phyloP scores from a whole-genome alignment of 2,888 invertebrate genomes.

The Pammene fasciana region DNA sequence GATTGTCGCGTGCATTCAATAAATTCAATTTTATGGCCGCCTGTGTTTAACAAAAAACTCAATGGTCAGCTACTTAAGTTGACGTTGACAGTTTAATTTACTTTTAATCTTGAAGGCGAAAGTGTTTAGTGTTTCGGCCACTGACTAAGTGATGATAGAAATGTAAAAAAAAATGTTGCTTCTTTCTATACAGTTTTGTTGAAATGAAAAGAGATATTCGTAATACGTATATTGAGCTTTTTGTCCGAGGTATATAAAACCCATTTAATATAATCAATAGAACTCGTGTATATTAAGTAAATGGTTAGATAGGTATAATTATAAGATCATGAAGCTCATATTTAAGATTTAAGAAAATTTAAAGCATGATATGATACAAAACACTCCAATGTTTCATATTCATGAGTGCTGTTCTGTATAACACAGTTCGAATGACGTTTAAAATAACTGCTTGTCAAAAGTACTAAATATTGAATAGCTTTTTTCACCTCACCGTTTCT shows the following conservation, averaged over 20 bases:
- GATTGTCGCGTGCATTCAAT: constrained; percentile 68
- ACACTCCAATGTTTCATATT: too few relatives aligned
- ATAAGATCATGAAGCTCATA: too few relatives aligned
- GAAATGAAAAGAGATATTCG: too few relatives aligned
- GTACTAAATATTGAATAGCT: constrained; percentile 4
- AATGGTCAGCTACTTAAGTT: constrained; percentile 56
- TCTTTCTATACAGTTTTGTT: not conserved
- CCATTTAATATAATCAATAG: too few relatives aligned
- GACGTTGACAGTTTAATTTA: constrained; percentile 41
- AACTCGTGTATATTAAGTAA: too few relatives aligned
- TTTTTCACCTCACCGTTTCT: constrained; percentile 19
- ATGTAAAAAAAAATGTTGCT: too few relatives aligned
- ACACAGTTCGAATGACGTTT: not conserved
- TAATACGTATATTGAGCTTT: too few relatives aligned
- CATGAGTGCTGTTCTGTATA: too few relatives aligned
- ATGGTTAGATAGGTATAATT: too few relatives aligned
- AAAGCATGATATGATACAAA: too few relatives aligned
- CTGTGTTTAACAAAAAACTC: constrained; percentile 44
- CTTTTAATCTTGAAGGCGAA: constrained; percentile 28
- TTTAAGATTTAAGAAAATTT: too few relatives aligned
- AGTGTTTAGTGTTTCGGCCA: constrained; percentile 26
- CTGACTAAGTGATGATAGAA: not conserved
- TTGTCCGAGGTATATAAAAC: too few relatives aligned
- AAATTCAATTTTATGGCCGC: constrained; percentile 75
- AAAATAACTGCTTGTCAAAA: constrained; percentile 10